Base-by-base conservation (phyloP, 2,888 invertebrate genomes). In the Tortrix viridana region DNA sequence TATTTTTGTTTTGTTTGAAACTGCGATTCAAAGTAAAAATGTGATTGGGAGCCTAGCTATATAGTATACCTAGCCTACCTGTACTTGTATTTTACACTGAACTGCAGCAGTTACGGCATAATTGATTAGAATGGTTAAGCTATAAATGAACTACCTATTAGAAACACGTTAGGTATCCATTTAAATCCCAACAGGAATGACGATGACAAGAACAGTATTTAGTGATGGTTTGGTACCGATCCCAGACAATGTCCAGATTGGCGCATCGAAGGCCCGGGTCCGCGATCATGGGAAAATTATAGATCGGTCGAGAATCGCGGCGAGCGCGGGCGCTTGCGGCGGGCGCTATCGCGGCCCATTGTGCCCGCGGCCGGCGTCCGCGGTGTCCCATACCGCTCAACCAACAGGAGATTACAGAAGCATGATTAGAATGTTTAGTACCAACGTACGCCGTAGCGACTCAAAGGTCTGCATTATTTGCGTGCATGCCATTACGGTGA, bases 261-360 rank as follows among this genome's bases (percentile, higher is more conserved):
- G 71, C 73, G 76, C 82, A 86, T 85, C 82, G 71, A 71, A 72
- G 69, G 66, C 71, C 67, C 70, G 74, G 74, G 75, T 76, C 78
- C 74, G 71, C 79, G 81, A 86, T 88, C 86, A 88, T 88, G 86
- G 86, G 87, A 87, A 88, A 81, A 79, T 84, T 75, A 74, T 77
- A 70, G 85, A 88, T 88, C 80, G 74, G 57, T 67, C 70, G 75
- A 79, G 81, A 79, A 85, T 85, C 86, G 70, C 63, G 64, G 50
- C 44, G 70, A 65, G 67, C 52, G 56, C 50, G 68, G 70, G 65
- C 52, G 56, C 50, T 68, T 70, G 65, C 68, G 69, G 67, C 71
- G 68, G 74, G 57, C 52, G 50, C 50, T 26, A 49, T 7, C 38
- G 70, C 71, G 65, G 72, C 73, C 81, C 79, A 85, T 87, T 86